Conservation (phyloP, 2,797 vertebrate species). For the Podargus strigoides region DNA sequence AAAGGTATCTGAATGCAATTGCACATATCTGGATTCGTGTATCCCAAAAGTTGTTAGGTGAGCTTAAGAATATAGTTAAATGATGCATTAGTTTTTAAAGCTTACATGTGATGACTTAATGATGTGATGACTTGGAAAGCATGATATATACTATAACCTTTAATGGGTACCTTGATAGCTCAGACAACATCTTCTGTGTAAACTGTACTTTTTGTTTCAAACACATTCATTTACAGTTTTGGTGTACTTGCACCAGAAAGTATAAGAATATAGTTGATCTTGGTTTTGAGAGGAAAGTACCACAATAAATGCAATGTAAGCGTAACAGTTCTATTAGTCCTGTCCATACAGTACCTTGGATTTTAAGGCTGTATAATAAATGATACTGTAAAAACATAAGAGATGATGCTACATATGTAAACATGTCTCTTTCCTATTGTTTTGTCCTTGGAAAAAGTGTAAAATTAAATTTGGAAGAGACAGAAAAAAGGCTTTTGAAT, state of each 20-base stretch:
- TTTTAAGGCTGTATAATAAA: not conserved
- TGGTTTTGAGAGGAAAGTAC: not conserved
- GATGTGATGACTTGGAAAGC: not conserved
- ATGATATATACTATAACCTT: not conserved
- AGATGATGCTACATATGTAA: not conserved
- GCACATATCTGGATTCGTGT: not conserved
- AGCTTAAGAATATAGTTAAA: not conserved
- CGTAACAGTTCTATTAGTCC: not conserved
- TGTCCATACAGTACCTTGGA: not conserved
- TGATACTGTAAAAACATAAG: not conserved
- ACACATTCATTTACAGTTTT: not conserved
- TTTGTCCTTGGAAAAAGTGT: not conserved
- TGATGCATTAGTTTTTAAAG: not conserved
- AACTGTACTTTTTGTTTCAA: not conserved
- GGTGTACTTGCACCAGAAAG: not conserved
- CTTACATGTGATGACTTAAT: not conserved
- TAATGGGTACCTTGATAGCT: not conserved
- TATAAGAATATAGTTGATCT: not conserved
- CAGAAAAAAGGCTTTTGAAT: not conserved
- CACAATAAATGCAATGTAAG: not conserved
- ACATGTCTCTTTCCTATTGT: not conserved
- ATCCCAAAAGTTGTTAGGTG: not conserved
- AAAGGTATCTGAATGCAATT: not conserved
- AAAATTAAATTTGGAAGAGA: not conserved
- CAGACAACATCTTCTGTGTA: not conserved